phyloP scores from a whole-genome alignment of 2,797 vertebrate genomes.

The Somateria mollissima region DNA sequence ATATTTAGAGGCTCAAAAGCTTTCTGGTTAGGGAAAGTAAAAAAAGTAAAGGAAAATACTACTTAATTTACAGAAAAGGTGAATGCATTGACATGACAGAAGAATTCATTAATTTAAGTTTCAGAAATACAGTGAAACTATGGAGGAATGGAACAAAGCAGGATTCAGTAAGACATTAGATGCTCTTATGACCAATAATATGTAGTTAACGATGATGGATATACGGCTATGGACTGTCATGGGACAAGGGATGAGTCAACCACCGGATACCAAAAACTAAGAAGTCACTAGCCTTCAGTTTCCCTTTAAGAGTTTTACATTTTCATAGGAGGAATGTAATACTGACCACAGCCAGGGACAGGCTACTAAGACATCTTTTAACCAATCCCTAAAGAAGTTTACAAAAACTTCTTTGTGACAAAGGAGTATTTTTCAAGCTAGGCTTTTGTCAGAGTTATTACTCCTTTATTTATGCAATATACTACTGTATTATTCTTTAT shows the following conservation, averaged over 20 bases:
- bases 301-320: neutral
- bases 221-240: neutral
- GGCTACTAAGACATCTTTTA: neutral
- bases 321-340: neutral
- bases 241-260: neutral
- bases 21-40: neutral
- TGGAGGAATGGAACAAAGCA: neutral
- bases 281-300: neutral
- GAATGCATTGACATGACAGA: neutral
- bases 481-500: neutral
- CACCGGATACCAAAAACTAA: neutral
- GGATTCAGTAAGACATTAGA: neutral
- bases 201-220: neutral
- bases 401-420: neutral
- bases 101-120: neutral
- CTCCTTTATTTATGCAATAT: neutral
- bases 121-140: neutral
- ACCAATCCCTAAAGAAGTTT: neutral
- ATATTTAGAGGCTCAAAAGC: neutral
- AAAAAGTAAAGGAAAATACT: neutral
- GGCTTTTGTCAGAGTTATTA: neutral
- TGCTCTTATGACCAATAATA: neutral
- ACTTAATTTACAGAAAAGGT: neutral
- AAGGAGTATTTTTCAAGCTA: neutral
- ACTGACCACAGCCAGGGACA: neutral